These are phyloP conservation scores for Numida meleagris DNA, from an alignment of 2,113 vertebrate species.

Conservation along the genomic window DNA sequence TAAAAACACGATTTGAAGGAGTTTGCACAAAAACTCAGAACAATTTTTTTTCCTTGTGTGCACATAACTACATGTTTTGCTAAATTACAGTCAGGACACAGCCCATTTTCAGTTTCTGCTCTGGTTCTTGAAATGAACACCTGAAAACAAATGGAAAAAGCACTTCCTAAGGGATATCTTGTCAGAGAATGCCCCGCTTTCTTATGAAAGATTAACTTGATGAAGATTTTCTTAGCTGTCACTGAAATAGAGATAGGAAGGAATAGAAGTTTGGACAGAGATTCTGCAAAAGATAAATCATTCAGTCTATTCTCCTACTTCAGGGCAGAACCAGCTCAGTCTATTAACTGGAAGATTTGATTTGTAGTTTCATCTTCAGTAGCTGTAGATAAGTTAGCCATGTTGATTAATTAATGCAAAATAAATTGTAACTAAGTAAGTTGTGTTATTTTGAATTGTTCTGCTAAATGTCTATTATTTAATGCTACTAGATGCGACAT, in stretches of 20 bases:
- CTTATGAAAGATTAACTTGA: neutral
- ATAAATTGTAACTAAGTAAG: neutral
- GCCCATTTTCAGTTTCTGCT: neutral
- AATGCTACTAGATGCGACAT: neutral
- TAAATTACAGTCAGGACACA: neutral
- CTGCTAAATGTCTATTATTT: neutral
- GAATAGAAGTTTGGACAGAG: neutral
- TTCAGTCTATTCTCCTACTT: neutral
- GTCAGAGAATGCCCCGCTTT: neutral
- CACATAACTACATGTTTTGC: neutral
- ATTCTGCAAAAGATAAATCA: neutral
- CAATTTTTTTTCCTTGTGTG: neutral
- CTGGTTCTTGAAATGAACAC: neutral
- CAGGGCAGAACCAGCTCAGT: rapidly evolving
- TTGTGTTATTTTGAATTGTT: neutral
- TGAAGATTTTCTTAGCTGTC: neutral
- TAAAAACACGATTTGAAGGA: neutral
- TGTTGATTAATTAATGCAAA: neutral
- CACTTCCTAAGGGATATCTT: neutral
- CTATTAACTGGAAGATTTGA: neutral
- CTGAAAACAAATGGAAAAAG: neutral
- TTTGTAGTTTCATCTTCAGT: neutral
- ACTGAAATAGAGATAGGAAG: neutral
- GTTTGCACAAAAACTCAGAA: neutral
- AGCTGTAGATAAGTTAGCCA: neutral